A percentile compares a stretch with the other conserved stretches of the same genome.
These are phyloP conservation scores for Sander vitreus DNA, from an alignment of 2,113 vertebrate species.

Conservation along the genomic window DNA sequence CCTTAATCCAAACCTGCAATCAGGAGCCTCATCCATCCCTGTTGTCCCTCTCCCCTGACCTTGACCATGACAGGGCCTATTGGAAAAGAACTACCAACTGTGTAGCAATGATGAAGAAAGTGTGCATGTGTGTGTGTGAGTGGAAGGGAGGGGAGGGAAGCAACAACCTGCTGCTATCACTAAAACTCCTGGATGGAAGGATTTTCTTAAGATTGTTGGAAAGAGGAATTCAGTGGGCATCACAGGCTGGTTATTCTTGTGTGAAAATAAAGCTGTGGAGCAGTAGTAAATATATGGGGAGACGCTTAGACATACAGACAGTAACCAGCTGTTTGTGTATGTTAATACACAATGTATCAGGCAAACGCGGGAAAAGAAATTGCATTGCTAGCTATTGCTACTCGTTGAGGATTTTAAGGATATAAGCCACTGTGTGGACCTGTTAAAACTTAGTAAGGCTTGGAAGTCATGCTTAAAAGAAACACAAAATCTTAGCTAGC, in stretches of 20 bases:
- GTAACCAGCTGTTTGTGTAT: constrained; percentile 53
- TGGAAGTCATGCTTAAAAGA: constrained; percentile 3
- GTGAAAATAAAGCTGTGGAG: constrained; percentile 46
- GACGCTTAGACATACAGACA: constrained; percentile 33
- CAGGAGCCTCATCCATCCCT: constrained; percentile 20
- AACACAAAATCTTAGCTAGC: constrained; percentile 8
- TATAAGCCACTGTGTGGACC: constrained; percentile 18
- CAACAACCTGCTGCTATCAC: constrained; percentile 64
- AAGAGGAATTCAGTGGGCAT: constrained; percentile 50
- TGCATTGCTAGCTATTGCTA: neutral
- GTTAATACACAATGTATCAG: constrained; percentile 15
- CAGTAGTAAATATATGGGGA: constrained; percentile 12
- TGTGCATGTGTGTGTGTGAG: neutral
- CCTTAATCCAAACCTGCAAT: constrained; percentile 39
- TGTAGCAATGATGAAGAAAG: constrained; percentile 18
- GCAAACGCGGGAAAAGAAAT: neutral
- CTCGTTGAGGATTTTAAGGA: constrained; percentile 21
- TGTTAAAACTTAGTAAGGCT: constrained; percentile 17
- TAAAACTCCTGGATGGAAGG: constrained; percentile 42
- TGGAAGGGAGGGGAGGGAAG: constrained; percentile 3
- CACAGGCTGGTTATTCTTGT: constrained; percentile 38
- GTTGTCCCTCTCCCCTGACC: constrained; percentile 7
- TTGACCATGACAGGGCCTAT: constrained; percentile 30
- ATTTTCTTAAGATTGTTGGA: constrained; percentile 41
- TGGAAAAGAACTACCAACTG: constrained; percentile 29